These are phyloP conservation scores for Drosophila rufa DNA, from an alignment of 1,140 invertebrate species.

Conservation along the genomic window DNA sequence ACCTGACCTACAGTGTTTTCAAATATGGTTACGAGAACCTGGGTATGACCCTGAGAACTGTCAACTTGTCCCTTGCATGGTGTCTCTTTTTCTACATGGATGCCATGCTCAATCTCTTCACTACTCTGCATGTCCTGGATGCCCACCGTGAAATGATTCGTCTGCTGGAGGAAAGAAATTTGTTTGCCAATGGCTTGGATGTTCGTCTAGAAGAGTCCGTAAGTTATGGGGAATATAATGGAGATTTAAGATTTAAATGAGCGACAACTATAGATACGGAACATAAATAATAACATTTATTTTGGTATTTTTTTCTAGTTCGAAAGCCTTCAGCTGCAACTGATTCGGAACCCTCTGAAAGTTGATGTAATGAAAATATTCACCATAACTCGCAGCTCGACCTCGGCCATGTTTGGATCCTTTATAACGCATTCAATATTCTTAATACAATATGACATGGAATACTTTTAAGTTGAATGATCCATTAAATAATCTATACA, in stretches of 20 bases:
- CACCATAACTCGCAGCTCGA: background rate
- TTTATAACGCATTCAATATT: slow-evolving; percentile 20
- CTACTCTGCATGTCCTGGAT: background rate
- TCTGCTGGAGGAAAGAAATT: slow-evolving; percentile 18
- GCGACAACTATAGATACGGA: too few relatives aligned
- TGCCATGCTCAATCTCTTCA: background rate
- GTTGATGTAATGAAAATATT: slow-evolving; percentile 16
- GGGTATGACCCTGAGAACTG: background rate
- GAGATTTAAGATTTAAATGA: too few relatives aligned
- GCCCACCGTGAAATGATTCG: slow-evolving; percentile 6
- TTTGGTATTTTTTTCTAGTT: slow-evolving; percentile 7
- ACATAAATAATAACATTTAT: too few relatives aligned
- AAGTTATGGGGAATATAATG: background rate
- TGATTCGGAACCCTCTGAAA: slow-evolving; percentile 25
- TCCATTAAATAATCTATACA: background rate
- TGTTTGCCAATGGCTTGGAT: slow-evolving; percentile 23
- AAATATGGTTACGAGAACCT: slow-evolving; percentile 3
- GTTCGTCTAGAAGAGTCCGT: slow-evolving; percentile 19
- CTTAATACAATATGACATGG: slow-evolving; percentile 43
- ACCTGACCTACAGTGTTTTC: slow-evolving; percentile 5
- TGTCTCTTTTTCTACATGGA: slow-evolving; percentile 21
- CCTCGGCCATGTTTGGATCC: slow-evolving; percentile 12
- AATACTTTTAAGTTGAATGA: slow-evolving; percentile 10
- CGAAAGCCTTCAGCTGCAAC: slow-evolving; percentile 32
- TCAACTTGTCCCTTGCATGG: background rate